Evolutionary conservation across 2,888 invertebrate species (phyloP).

Genomic region (Mesochorus sp.): DNA sequence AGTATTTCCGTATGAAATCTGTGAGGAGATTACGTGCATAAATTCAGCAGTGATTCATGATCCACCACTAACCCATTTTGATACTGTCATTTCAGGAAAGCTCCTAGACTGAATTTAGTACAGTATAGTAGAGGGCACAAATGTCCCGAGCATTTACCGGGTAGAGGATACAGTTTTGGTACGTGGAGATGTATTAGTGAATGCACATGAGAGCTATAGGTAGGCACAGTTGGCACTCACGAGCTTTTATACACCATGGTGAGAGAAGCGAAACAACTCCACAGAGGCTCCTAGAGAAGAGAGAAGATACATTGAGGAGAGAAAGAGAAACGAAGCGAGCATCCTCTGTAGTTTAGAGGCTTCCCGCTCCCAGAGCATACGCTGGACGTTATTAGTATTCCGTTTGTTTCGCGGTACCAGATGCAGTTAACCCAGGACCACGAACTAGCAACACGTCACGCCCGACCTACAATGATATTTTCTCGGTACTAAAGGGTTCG

Average conservation of each 20-base stretch:
- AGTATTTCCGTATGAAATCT: neutral
- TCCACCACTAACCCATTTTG: conserved; percentile 13
- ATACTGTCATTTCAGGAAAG: conserved; percentile 19
- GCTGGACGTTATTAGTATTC: conserved; percentile 78
- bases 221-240: conserved; percentile 70
- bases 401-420: conserved; percentile 77
- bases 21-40: too few relatives aligned
- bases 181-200: conserved; percentile 44
- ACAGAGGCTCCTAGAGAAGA: conserved; percentile 24
- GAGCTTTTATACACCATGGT: conserved; percentile 50
- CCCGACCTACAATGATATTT: conserved; percentile 55
- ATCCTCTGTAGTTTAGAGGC: conserved; percentile 25
- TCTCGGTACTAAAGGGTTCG: conserved; percentile 6
- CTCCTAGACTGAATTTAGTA: conserved; percentile 20
- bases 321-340: conserved; percentile 10
- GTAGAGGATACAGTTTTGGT: conserved; percentile 17
- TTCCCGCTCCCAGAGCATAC: conserved; percentile 50
- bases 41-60: neutral
- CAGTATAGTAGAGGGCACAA: conserved; percentile 11
- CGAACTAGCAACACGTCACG: conserved; percentile 69
- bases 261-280: conserved; percentile 51
- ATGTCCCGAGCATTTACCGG: conserved; percentile 16
- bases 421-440: conserved; percentile 74
- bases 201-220: conserved; percentile 60
- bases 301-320: neutral